Percentiles rank a stretch among this genome's conserved stretches.
phyloP scores from a whole-genome alignment of 2,113 vertebrate species.

The Atlantisia rogersi region DNA sequence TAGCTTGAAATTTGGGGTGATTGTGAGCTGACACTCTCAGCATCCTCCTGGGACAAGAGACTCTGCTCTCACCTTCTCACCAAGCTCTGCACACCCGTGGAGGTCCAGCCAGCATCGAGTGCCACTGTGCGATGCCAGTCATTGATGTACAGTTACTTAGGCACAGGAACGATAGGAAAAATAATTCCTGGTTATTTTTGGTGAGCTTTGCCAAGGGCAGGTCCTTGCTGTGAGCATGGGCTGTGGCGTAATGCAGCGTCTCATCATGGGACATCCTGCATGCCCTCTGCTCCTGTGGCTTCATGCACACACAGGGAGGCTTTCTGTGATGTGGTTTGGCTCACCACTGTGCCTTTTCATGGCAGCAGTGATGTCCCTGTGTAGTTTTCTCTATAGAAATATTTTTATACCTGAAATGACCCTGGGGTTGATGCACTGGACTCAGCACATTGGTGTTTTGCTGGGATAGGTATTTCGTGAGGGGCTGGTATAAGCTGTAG shows the following conservation, averaged over 20 bases:
- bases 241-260: neutral
- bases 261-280: fast-evolving
- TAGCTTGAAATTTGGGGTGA: neutral
- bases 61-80: fast-evolving
- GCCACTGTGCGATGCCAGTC: fast-evolving
- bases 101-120: neutral
- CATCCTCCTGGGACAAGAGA: no score
- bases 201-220: neutral
- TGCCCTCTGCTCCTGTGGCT: neutral
- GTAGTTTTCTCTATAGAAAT: neutral
- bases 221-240: fast-evolving
- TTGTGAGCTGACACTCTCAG: neutral
- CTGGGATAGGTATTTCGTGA: neutral
- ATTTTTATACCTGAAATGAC: neutral
- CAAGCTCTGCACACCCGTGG: fast-evolving
- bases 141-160: neutral
- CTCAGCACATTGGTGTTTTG: conserved; percentile 27
- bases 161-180: neutral
- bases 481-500: neutral
- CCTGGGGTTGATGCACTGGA: neutral
- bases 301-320: neutral
- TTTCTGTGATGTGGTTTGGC: neutral
- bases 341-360: neutral
- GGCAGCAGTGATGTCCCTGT: neutral
- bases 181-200: neutral